phyloP scores from a whole-genome alignment of 2,888 invertebrate genomes.

The Dryobotodes eremita region DNA sequence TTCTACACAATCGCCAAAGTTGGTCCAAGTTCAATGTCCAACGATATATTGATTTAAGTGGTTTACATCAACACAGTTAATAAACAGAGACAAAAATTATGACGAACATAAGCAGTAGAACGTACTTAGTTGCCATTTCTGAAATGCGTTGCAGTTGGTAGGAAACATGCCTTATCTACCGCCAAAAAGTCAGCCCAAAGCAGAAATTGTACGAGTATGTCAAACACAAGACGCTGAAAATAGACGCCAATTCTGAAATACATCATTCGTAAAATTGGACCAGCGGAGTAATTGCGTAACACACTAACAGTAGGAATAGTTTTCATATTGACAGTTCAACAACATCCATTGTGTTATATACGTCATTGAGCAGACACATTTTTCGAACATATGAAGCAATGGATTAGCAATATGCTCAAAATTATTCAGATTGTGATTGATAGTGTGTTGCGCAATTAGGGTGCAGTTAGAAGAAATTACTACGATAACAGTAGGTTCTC shows the following conservation, averaged over 20 bases:
- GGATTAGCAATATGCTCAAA: no score
- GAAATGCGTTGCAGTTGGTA: not conserved
- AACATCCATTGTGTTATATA: no score
- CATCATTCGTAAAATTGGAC: constrained; percentile 1
- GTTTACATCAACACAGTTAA: not conserved
- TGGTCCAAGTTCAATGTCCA: constrained; percentile 18
- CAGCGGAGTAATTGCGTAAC: no score
- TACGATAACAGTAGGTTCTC: not conserved
- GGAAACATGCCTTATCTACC: no score
- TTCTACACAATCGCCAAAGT: constrained; percentile 9
- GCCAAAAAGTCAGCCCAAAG: not conserved
- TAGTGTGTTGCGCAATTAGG: no score
- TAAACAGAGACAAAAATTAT: not conserved
- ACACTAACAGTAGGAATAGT: no score
- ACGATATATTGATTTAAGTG: not conserved
- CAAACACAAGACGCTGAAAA: constrained; percentile 2
- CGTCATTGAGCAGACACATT: no score
- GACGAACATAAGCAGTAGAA: not conserved
- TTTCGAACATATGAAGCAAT: no score
- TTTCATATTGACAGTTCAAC: no score
- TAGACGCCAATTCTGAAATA: not conserved
- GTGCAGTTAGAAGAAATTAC: not conserved
- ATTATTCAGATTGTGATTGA: no score
- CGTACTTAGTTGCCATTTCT: not conserved
- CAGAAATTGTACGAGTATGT: not conserved